Evolutionary conservation across 1,140 invertebrate species (phyloP).

Genomic region (Solenopsis invicta): DNA sequence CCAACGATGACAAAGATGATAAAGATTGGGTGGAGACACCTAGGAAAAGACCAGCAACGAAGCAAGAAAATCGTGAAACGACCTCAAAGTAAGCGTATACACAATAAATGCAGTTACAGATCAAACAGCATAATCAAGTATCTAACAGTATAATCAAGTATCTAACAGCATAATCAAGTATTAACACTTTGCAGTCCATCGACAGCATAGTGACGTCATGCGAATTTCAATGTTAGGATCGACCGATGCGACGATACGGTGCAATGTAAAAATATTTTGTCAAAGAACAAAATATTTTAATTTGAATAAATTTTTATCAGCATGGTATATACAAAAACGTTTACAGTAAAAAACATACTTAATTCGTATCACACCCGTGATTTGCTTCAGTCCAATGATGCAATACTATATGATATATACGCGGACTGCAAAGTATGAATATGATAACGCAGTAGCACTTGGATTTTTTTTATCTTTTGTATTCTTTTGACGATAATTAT

Average conservation of each 20-base stretch:
- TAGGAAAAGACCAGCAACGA: slow-evolving; percentile 83
- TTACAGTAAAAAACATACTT: too few species aligned
- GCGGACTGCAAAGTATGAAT: not conserved
- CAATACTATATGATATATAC: too few species aligned
- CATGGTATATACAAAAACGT: too few species aligned
- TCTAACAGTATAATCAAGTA: slow-evolving; percentile 10
- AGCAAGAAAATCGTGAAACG: slow-evolving; percentile 81
- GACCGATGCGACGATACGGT: too few species aligned
- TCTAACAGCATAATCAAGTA: slow-evolving; percentile 2
- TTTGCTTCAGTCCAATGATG: too few species aligned
- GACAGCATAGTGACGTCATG: too few species aligned
- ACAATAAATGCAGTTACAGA: not conserved
- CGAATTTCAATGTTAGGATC: too few species aligned
- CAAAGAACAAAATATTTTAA: too few species aligned
- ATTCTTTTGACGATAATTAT: not conserved
- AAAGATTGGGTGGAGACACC: slow-evolving; percentile 88
- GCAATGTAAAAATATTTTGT: too few species aligned
- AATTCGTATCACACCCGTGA: too few species aligned
- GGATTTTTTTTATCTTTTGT: not conserved
- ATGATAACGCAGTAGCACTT: not conserved
- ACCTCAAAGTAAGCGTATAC: slow-evolving; percentile 76
- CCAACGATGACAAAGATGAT: slow-evolving; percentile 85
- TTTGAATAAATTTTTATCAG: too few species aligned
- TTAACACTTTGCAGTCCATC: not conserved
- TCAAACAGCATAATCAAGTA: slow-evolving; percentile 9